phyloP scores from a whole-genome alignment of 2,797 vertebrate species.

The Myotis vivesi region DNA sequence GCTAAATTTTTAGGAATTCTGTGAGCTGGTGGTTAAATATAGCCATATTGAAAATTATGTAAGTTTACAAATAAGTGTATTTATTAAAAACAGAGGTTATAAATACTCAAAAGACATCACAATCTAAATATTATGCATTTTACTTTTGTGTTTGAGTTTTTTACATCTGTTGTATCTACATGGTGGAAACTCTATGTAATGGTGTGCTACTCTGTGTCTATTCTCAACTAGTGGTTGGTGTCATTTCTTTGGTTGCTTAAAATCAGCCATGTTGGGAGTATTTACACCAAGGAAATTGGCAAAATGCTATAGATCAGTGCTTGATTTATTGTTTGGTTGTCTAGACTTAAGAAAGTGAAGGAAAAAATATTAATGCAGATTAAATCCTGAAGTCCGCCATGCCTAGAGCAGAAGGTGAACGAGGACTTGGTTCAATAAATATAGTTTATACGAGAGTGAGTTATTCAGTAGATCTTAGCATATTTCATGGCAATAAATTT shows the following conservation, averaged over 20 bases:
- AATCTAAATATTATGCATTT: background rate
- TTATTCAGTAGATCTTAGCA: background rate
- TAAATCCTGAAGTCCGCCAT: background rate
- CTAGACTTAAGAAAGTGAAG: background rate
- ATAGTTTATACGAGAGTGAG: background rate
- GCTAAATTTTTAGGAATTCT: background rate
- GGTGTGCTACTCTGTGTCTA: rapidly evolving
- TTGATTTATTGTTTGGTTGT: background rate
- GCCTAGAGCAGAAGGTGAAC: background rate
- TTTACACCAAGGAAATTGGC: background rate
- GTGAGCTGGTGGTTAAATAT: background rate
- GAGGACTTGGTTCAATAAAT: background rate
- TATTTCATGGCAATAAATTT: background rate
- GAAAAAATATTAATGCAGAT: background rate
- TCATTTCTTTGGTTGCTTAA: background rate
- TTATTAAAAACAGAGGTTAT: background rate
- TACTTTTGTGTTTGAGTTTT: background rate
- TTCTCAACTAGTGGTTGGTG: background rate
- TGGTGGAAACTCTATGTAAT: background rate
- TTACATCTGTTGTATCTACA: background rate
- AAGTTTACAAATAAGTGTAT: background rate
- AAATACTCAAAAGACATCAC: background rate
- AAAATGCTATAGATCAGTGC: background rate
- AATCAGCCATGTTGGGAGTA: background rate
- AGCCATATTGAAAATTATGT: background rate